Evolutionary conservation across 2,797 vertebrate genomes (phyloP), one percentile per base, ranked within the genome.

Genomic region (Brachyalestes nurse): DNA sequence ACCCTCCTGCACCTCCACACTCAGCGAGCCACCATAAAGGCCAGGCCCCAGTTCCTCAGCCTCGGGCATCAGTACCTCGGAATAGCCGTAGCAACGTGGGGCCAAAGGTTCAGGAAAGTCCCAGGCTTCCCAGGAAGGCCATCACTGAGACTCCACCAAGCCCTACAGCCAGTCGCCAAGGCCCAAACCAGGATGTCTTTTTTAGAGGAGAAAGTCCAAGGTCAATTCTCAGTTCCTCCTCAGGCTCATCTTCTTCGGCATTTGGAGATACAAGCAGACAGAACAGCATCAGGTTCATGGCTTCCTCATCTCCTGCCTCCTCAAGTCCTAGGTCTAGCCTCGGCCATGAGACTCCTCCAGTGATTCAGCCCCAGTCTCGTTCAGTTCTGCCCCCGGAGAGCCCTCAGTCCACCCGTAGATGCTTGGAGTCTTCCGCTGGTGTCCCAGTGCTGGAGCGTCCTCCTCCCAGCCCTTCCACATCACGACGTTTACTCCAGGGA

Each of bases 401-500:
- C 82, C 94, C 95, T 0, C 95, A 92, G 57, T 81, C 93, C 0
- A 86, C 91, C 69, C 90, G 93, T 1, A 91, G 94, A 82, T 91
- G 90, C 62, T 21, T 89, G 25, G 96, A 97, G 82, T 45, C 49
- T 0, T 65, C 79, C 3, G 88, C 21, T 2, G 25, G 78, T 58
- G 82, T 74, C 45, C 79, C 84, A 77, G 91, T 95, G 91, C 92
- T 94, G 78, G 95, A 97, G 9, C 93, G 95, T 53, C 95, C 96
- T 0, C 96, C 96, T 0, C 90, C 91, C 82, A 97, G 97, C 85
- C 97, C 97, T 0, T 94, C 95, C 60, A 78, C 94, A 80, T 89
- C 94, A 1, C 90, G 94, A 21, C 92, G 94, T 51, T 94, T 92
- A 0, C 77, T 88, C 0, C 88, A 92, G 5, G 95, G 93, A 0